Evolutionary conservation across 2,888 invertebrate species (phyloP), one percentile per base, ranked within the genome.

Genomic region (Buathra laborator): DNA sequence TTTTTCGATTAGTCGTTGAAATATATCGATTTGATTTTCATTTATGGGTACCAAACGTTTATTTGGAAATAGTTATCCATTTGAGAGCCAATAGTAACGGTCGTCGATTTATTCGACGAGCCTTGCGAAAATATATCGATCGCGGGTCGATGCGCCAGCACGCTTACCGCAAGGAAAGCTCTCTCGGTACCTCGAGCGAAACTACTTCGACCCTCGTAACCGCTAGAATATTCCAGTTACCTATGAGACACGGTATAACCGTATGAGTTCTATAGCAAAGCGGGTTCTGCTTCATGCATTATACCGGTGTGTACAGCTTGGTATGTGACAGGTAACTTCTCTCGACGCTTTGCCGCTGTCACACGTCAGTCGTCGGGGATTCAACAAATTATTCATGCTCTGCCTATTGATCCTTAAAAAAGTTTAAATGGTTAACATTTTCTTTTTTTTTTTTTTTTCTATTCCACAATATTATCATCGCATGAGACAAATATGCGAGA

Each of bases 221-320:
- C 44, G 48, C 77, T 82, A 82, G 82, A 82, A 82, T 82, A 82
- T 82, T 82, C 82, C 32, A 82, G 77, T 82, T 77, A 66, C 82
- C 37, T 77, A 72, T 72, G 66, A 77, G 82, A 77, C 77, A 82
- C 56, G 53, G 77, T 82, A 72, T 72, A 82, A 16, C 56, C 10
- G 56, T 56, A 19, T 9, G 19, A 56, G 56, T 56, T 56, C 16
- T 56, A 56, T 19, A 4, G 19, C 56, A 10, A 56, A 56, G 24
- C 71, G 64, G 66, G 80, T 66, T 83, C 70, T 74, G 75, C 70
- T 66, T 80, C 75, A 64, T 80, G 80, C 70, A 70, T 80, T 80
- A 83, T 80, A 80, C 75, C 53, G 44, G 48, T 70, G 79, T 76
- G 62, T 62, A 83, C 72, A 59, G 44, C 67, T 64, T 10, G 75